Percentiles rank a stretch among this genome's conserved stretches.
Evolutionary conservation across 2,888 invertebrate species (phyloP).

Genomic region (Diarsia dahlii): DNA sequence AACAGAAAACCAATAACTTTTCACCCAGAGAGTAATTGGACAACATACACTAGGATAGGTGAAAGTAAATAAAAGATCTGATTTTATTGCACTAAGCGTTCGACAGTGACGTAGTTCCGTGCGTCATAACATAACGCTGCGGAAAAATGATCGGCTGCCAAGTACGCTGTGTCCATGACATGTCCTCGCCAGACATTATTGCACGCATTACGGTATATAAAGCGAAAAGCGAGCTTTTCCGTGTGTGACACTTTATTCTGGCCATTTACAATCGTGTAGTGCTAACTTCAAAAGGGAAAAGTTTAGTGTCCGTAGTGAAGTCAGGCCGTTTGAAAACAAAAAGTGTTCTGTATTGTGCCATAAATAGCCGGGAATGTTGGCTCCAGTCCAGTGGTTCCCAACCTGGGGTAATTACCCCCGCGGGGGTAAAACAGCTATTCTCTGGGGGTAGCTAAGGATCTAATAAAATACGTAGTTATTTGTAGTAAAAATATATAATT

Average conservation of each 20-base stretch:
- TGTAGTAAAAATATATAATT: too few species aligned
- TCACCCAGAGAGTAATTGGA: too few species aligned
- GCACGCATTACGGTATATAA: background rate
- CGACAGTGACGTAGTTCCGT: background rate
- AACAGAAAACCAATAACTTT: too few species aligned
- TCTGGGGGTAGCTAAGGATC: too few species aligned
- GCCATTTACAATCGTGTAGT: constrained; percentile 2
- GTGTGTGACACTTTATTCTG: constrained; percentile 28
- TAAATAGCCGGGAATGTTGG: background rate
- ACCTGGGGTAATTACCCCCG: too few species aligned
- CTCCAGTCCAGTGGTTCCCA: too few species aligned
- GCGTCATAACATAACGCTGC: background rate
- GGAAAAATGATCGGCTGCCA: background rate
- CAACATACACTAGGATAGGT: too few species aligned
- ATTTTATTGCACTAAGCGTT: background rate
- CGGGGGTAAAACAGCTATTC: too few species aligned
- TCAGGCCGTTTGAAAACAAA: background rate
- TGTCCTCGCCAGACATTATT: background rate
- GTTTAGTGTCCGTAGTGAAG: background rate
- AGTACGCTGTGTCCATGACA: background rate
- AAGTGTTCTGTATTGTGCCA: background rate
- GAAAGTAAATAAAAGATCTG: too few species aligned
- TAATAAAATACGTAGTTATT: too few species aligned
- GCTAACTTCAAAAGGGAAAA: too few species aligned
- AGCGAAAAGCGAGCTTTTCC: constrained; percentile 18